These are phyloP conservation scores for Pagetopsis macropterus DNA, from an alignment of 2,797 vertebrate species.

Conservation along the genomic window DNA sequence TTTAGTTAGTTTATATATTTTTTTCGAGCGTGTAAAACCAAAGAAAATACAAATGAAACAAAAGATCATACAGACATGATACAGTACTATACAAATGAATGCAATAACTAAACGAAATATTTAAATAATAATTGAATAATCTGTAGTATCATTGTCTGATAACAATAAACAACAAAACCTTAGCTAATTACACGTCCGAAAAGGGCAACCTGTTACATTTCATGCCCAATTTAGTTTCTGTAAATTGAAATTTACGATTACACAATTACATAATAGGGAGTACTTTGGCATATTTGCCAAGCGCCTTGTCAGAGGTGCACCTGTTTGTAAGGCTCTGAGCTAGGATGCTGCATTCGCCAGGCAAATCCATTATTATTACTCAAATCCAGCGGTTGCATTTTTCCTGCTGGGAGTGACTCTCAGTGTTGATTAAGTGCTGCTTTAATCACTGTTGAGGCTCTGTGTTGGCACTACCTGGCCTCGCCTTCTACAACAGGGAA, in stretches of 20 bases:
- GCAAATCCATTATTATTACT: conserved; percentile 67
- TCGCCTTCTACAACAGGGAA: conserved; percentile 49
- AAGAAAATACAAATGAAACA: too few relatives aligned
- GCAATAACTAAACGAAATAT: too few relatives aligned
- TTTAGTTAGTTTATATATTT: too few relatives aligned
- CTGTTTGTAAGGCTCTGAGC: conserved; percentile 55
- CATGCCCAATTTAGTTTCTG: conserved; percentile 60
- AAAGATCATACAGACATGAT: too few relatives aligned
- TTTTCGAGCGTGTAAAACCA: too few relatives aligned
- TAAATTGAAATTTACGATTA: conserved; percentile 66
- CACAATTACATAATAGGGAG: conserved; percentile 47
- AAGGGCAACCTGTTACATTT: conserved; percentile 60
- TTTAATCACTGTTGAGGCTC: conserved; percentile 67
- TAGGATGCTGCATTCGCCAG: conserved; percentile 34
- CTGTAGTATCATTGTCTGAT: too few relatives aligned
- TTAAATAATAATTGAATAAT: too few relatives aligned
- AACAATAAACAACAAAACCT: too few relatives aligned
- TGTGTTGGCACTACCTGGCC: conserved; percentile 53
- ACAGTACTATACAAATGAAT: too few relatives aligned
- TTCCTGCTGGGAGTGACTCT: conserved; percentile 67
- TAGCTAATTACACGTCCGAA: too few relatives aligned
- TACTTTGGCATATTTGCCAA: conserved; percentile 48
- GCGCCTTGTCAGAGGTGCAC: conserved; percentile 61
- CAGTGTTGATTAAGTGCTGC: conserved; percentile 70
- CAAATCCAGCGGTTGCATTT: conserved; percentile 60